Percentiles rank a stretch among this genome's conserved stretches.
phyloP scores from a whole-genome alignment of 2,113 vertebrate species.

The Notiomystis cincta region DNA sequence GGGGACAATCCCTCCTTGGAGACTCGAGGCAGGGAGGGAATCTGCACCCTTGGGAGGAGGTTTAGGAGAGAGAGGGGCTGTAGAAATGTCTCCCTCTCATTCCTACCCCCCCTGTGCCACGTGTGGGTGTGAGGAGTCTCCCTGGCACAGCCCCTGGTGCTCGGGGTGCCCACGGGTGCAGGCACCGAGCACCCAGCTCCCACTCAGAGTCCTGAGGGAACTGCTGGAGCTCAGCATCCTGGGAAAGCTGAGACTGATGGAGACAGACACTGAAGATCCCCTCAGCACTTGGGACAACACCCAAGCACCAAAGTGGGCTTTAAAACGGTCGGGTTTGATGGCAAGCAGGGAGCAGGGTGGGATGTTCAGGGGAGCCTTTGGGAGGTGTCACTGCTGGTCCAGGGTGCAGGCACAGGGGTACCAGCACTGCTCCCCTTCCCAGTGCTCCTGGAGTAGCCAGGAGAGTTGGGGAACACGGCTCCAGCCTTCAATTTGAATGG shows the following conservation, averaged over 20 bases:
- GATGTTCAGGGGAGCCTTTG: fast-evolving
- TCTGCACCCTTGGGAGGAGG: neutral
- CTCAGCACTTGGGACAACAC: neutral
- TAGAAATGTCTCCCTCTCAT: fast-evolving
- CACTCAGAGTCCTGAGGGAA: fast-evolving
- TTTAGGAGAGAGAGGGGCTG: neutral
- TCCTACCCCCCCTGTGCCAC: fast-evolving
- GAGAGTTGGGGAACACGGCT: neutral
- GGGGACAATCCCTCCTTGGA: neutral
- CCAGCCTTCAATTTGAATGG: conserved; percentile 58
- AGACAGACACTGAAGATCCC: neutral
- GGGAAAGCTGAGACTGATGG: fast-evolving
- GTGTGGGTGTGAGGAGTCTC: fast-evolving
- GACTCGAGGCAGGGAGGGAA: neutral
- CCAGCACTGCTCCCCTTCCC: neutral
- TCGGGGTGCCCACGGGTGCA: fast-evolving
- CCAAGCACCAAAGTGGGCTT: neutral
- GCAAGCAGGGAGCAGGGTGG: fast-evolving
- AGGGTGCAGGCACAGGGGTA: neutral
- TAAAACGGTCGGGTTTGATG: fast-evolving
- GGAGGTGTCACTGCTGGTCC: neutral
- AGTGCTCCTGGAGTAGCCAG: neutral
- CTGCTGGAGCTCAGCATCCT: neutral
- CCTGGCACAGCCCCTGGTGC: neutral
- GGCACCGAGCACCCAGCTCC: neutral